Conservation (phyloP, 2,797 vertebrate species). For the Acipenser ruthenus region DNA sequence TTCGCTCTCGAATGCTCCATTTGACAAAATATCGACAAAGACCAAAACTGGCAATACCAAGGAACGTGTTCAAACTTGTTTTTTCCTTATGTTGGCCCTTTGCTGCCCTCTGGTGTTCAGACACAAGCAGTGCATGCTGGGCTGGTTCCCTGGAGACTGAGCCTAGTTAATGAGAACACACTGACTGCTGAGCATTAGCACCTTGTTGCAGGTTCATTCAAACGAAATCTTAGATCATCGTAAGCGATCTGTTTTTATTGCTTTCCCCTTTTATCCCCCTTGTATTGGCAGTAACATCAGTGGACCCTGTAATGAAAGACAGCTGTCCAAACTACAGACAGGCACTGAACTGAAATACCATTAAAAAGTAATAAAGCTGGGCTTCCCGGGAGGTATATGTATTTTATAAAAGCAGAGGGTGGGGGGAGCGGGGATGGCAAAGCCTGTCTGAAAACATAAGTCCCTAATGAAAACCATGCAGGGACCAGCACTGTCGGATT, state of each 20-base stretch:
- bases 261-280: neutral
- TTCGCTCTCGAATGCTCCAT: constrained; percentile 34
- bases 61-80: neutral
- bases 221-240: constrained; percentile 6
- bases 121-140: neutral
- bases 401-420: constrained; percentile 27
- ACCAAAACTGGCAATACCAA: constrained; percentile 14
- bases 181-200: constrained; percentile 18
- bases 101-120: constrained; percentile 46
- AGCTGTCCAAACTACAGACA: constrained; percentile 25
- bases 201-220: constrained; percentile 21
- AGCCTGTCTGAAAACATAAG: constrained; percentile 9
- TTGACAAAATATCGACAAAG: constrained; percentile 32
- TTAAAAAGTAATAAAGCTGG: constrained; percentile 25
- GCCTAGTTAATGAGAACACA: neutral
- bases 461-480: neutral
- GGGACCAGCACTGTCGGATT: neutral
- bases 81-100: constrained; percentile 16
- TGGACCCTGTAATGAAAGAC: constrained; percentile 24
- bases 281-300: neutral
- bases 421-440: constrained; percentile 13
- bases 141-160: neutral
- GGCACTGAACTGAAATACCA: constrained; percentile 24
- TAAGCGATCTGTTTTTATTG: neutral
- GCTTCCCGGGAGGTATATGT: constrained; percentile 17